A percentile compares a stretch with the other conserved stretches of the same genome.
Conservation (phyloP, 2,888 invertebrate species). For the Erpobdella octoculata region DNA sequence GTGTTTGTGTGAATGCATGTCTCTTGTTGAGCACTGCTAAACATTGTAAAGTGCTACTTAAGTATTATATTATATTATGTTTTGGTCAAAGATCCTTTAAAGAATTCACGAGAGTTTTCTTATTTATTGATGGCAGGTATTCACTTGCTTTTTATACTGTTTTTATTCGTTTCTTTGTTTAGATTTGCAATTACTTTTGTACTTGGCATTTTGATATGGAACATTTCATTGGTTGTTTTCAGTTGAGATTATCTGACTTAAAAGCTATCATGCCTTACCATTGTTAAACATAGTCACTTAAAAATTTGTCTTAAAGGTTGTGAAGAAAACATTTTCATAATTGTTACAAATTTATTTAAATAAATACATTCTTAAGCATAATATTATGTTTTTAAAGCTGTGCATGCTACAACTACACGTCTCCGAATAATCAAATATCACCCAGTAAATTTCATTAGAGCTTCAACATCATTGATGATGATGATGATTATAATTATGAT, state of each 20-base stretch:
- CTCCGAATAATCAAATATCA: too few species aligned
- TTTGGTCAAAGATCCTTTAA: background rate
- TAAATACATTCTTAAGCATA: background rate
- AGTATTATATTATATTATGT: background rate
- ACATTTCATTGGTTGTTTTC: background rate
- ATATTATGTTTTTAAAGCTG: too few species aligned
- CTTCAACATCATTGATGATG: too few species aligned
- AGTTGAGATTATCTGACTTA: slow-evolving; percentile 12
- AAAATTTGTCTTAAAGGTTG: background rate
- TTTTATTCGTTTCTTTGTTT: too few species aligned
- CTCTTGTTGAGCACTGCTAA: too few species aligned
- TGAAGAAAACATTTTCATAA: background rate
- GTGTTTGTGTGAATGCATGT: too few species aligned
- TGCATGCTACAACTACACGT: background rate
- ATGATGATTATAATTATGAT: too few species aligned
- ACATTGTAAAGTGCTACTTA: too few species aligned
- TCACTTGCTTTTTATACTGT: too few species aligned
- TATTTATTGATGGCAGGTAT: background rate
- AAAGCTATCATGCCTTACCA: slow-evolving; percentile 9
- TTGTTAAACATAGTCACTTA: background rate
- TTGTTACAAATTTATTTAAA: background rate
- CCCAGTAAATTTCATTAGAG: too few species aligned
- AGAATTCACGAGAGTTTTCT: background rate
- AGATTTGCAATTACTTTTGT: too few species aligned
- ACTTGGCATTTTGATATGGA: too few species aligned